Evolutionary conservation across 2,113 vertebrate species (phyloP).

Genomic region (Channa argus): DNA sequence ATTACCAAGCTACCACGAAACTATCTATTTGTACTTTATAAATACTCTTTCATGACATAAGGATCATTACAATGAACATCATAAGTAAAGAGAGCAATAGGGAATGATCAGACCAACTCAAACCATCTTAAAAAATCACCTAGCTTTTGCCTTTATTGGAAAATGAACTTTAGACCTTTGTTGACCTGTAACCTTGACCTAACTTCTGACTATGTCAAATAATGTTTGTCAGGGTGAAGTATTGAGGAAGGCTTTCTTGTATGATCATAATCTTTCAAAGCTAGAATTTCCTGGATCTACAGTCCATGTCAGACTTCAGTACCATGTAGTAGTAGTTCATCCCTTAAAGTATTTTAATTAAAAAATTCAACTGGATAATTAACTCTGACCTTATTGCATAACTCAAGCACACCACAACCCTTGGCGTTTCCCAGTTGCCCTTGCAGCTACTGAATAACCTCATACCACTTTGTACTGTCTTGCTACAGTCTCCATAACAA

Average conservation of each 20-base stretch:
- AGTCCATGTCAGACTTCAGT: not conserved
- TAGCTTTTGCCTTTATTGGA: conserved; percentile 28
- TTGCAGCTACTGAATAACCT: conserved; percentile 10
- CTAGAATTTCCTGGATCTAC: not conserved
- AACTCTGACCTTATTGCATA: conserved; percentile 27
- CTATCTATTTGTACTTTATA: not conserved
- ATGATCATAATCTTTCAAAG: not conserved
- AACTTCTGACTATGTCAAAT: conserved; percentile 20
- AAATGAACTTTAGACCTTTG: conserved; percentile 37
- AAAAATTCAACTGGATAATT: conserved; percentile 17
- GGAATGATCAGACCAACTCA: conserved; percentile 1
- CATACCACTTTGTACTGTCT: conserved; percentile 1
- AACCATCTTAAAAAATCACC: conserved; percentile 6
- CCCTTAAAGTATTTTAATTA: not conserved
- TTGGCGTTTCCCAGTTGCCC: conserved; percentile 2
- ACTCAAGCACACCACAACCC: conserved; percentile 4
- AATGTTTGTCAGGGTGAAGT: not conserved
- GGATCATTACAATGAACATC: too few species aligned
- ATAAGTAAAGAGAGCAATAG: too few species aligned
- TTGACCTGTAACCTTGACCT: conserved; percentile 29
- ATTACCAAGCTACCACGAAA: conserved; percentile 1
- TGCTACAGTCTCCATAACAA: conserved; percentile 18
- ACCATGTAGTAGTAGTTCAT: not conserved
- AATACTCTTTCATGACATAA: not conserved
- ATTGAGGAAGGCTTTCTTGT: not conserved